Evolutionary conservation across 1,140 invertebrate species (phyloP), one percentile per base, ranked within the genome.

Genomic region (Eulimnadia texana): DNA sequence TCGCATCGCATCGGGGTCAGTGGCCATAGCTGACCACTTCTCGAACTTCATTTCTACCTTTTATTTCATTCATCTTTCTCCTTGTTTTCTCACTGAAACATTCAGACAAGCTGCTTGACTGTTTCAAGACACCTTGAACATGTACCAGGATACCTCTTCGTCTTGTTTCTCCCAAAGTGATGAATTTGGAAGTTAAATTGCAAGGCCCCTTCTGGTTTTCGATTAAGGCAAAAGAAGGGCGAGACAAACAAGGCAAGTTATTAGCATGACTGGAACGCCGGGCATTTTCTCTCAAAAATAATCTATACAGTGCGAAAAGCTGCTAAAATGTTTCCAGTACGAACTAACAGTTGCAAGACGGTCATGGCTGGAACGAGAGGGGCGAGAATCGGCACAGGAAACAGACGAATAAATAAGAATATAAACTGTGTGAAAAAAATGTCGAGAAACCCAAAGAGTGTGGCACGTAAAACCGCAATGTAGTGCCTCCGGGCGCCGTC

Each of bases 91-190:
- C n/a, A n/a, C n/a, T n/a, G n/a, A n/a, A n/a, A n/a, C n/a, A n/a
- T n/a, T n/a, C n/a, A n/a, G n/a, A n/a, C n/a, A n/a, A n/a, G n/a
- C n/a, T n/a, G n/a, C n/a, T n/a, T n/a, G n/a, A n/a, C n/a, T n/a
- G n/a, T n/a, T n/a, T n/a, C 51, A 24, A 52, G 11, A 24, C 25
- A 54, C 20, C 52, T 16, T 54, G 23, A 27, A 54, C 51, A 52
- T 23, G 20, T 23, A 54, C 28, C 23, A 54, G 28, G 28, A 27
- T 54, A 54, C 52, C 24, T 54, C 52, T 23, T 13, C 52, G 52
- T 54, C 23, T 23, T 54, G 52, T 27, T 54, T 54, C 52, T 16
- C 28, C 52, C n/a, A n/a, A n/a, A n/a, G n/a, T n/a, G n/a, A n/a
- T 42, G 33, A 42, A 16, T 16, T 42, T 42, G 33, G 33, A 9